Base-by-base conservation (phyloP, 2,113 vertebrate genomes). In the Rostratula benghalensis region DNA sequence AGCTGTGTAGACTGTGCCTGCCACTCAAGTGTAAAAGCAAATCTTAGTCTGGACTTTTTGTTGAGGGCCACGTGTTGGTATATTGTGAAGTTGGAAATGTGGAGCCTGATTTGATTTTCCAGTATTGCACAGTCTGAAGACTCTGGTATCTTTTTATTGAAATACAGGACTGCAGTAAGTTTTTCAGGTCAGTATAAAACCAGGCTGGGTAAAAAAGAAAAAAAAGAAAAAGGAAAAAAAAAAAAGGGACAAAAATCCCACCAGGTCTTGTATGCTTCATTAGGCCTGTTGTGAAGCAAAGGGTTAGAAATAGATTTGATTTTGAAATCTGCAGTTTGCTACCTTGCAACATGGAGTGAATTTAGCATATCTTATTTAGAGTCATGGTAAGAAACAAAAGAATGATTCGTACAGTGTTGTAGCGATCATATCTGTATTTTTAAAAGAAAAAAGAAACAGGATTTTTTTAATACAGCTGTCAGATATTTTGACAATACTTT, bases 401-500 rank as follows among this genome's bases (percentile, higher is more conserved):
- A 79, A 83, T 74, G n/a, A 61, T 91, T 91, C 63, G 41, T 53
- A 64, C 6, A 33, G 15, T 46, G 18, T 77, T 93, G n/a, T 50
- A 63, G 59, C 59, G 31, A 76, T 54, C 11, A 8, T 27, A 25
- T 67, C 18, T 51, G 41, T 73, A n/a, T 39, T 87, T 95, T 73
- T 77, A 79, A 64, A 85, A 90, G 23, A 13, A 70, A 94, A 80
- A 94, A 83, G 35, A 60, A 56, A 10, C 15, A 71, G 81, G 67
- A 90, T 90, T 95, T 92, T 92, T 64, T 97, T 94, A 88, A 96
- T 63, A 78, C 8, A 67, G 14, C 51, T 71, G 69, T 79, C 88
- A 94, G 45, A 73, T 89, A 77, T 10, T 28, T 65, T 82, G 56
- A 74, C 56, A 94, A 56, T 75, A 41, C 39, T 85, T 81, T 76